Evolutionary conservation across 2,888 invertebrate species (phyloP), one percentile per base, ranked within the genome.

Genomic region (Conchocele bisecta): DNA sequence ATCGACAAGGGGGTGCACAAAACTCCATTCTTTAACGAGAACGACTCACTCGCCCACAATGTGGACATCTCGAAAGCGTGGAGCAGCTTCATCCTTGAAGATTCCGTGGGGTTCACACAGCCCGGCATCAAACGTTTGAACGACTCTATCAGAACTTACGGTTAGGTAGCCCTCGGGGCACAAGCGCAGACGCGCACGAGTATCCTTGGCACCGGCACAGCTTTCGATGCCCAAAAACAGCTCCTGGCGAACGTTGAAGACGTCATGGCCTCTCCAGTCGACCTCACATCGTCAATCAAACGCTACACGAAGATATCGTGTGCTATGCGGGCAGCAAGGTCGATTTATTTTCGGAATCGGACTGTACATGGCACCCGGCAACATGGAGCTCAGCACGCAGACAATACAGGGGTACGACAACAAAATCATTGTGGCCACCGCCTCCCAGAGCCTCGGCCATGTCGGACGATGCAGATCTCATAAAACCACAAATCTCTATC

Each of bases 171-270:
- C 26, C 31, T 57, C n/a, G 56, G 56, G 15, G 39, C 42, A 41
- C 56, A 57, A 57, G 39, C 41, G n/a, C 56, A 41, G 42, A 57
- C 56, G 29, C 24, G 41, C 11, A 20, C 20, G 42, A 31, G 42
- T 22, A 57, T 57, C 26, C 41, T 57, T 42, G 31, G 31, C 24
- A 41, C 28, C 26, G 56, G 56, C 24, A 57, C 56, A 41, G 56
- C 28, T 26, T 26, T 57, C 42, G 56, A 57, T 57, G 56, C 56
- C 11, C 56, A 57, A 41, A 54, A 57, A 57, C 56, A 57, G 42
- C 42, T 57, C 56, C 17, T 57, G 29, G 56, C 42, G 42, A 41
- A 26, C 20, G 56, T 57, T 41, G 17, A 57, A 41, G 42, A 57
- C 20, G 56, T 28, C 24, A 57, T 57, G 28, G 31, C 39, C 29